Base-by-base conservation (phyloP, 2,113 vertebrate genomes). In the Cariama cristata region DNA sequence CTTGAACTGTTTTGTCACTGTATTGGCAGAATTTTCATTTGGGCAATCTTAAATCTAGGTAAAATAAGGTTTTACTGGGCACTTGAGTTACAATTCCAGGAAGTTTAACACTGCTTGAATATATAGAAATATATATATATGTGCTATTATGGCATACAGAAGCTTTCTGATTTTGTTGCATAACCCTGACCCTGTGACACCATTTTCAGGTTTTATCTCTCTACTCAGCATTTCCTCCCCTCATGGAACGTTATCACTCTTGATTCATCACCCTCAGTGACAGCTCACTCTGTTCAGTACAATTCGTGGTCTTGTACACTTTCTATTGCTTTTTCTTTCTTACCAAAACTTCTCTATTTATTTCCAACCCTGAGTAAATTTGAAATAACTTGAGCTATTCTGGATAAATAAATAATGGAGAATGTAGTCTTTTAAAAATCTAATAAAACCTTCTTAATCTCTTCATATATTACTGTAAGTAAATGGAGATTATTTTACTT, bases 151-250 rank as follows among this genome's bases (percentile, higher is more conserved):
- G 26, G 20, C n/a, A 58, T 66, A 33, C 14, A 87, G 62, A 72
- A 87, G 40, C 40, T 79, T 87, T 92, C 83, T 69, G 56, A 93
- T 93, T 93, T 89, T 81, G 53, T 92, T 96, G 66, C 50, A 85
- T 86, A 84, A 89, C 83, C 64, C 64, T 91, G 73, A 95, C 84
- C 68, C 58, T 21, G 17, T 87, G 69, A 79, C 69, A 91, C 45
- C 49, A 76, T 87, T 95, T 95, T 88, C 79, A 72, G 42, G 42
- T 95, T 91, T 96, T 95, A 58, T 92, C 60, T 91, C 44, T 85
- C 80, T 72, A 11, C 80, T 96, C 89, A 72, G 66, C 73, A 62
- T 79, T 93, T 95, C 68, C 44, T 94, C 35, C 64, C 59, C 56
- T 85, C 3, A 0, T 45, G 40, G 30, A 87, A 38, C 0, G 0